phyloP scores from a whole-genome alignment of 2,797 vertebrate species.

The Protosalanx chinensis region DNA sequence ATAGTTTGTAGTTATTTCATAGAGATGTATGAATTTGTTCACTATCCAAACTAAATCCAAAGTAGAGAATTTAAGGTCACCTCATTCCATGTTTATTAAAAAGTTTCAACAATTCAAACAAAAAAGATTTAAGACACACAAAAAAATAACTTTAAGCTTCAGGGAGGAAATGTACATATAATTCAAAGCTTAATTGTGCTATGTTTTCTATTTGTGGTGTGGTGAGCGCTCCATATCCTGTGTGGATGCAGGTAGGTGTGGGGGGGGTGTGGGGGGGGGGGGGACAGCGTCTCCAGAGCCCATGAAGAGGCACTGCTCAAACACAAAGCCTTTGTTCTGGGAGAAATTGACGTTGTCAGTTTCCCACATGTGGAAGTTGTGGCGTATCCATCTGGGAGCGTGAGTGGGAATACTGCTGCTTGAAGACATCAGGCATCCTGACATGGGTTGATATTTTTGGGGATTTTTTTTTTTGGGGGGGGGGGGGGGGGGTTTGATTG shows the following conservation, averaged over 20 bases:
- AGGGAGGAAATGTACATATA: constrained; percentile 51
- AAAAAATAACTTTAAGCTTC: constrained; percentile 65
- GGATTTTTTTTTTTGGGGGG: constrained; percentile 25
- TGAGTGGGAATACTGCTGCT: constrained; percentile 65
- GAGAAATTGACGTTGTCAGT: constrained; percentile 78
- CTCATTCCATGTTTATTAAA: neutral
- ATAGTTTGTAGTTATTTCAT: constrained; percentile 23
- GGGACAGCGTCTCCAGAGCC: constrained; percentile 73
- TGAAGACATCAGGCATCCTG: constrained; percentile 69
- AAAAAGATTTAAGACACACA: neutral
- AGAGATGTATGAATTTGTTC: constrained; percentile 1
- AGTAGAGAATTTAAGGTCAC: neutral
- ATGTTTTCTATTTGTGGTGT: constrained; percentile 72
- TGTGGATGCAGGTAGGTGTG: constrained; percentile 73
- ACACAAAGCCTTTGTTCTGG: constrained; percentile 73
- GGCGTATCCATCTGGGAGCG: constrained; percentile 69
- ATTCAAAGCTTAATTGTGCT: constrained; percentile 60
- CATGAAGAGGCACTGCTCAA: constrained; percentile 64
- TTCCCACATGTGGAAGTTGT: constrained; percentile 70
- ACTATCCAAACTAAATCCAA: neutral
- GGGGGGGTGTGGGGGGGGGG: constrained; percentile 53
- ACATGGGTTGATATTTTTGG: constrained; percentile 57
- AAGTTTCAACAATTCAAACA: constrained; percentile 2
- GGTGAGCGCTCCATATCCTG: constrained; percentile 75
- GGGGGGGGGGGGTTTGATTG: too few species aligned